Evolutionary conservation across 2,797 vertebrate genomes (phyloP), one percentile per base, ranked within the genome.

Genomic region (Otolemur crassicaudatus): DNA sequence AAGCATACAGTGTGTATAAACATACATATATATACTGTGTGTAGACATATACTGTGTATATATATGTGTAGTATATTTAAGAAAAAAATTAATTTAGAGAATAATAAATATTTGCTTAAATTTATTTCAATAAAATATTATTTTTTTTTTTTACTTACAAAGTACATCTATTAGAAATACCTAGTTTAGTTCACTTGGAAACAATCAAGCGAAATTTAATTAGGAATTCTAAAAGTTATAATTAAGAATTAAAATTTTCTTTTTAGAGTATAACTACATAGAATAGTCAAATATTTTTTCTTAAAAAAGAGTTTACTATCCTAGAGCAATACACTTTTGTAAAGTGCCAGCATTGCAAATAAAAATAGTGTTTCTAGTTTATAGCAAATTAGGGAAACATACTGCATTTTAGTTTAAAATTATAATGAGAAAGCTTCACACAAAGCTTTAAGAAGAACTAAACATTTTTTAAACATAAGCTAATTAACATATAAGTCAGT

Each of bases 31-130:
- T 29, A 14, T 63, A 49, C 5, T 65, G 63, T 65, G 6, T 65
- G 61, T 63, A 14, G 10, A 49, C 46, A 49, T 49, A 49, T 49
- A 12, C 46, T 65, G 29, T 31, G 63, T 65, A 14, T n/a, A n/a
- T 17, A 65, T 65, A 31, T 65, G 63, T 65, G 31, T 65, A 29
- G 29, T 65, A 65, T 29, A 65, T 70, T 40, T 86, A 79, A 93
- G 53, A 67, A 72, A 80, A 53, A 93, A 46, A 25, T 94, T 87
- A 90, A 94, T 31, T 90, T 65, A 72, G 3, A 53, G 19, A 63
- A 76, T 82, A 40, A 6, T 53, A 77, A 83, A 69, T 34, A 94
- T 49, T 37, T 87, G 37, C 61, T 89, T 6, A 87, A 14, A 69
- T 69, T 49, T 49, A 49, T 12, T 49, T 49, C 7, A 49, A 49